Evolutionary conservation across 2,797 vertebrate genomes (phyloP), one percentile per base, ranked within the genome.

Genomic region (Schizopygopsis malacanthus): DNA sequence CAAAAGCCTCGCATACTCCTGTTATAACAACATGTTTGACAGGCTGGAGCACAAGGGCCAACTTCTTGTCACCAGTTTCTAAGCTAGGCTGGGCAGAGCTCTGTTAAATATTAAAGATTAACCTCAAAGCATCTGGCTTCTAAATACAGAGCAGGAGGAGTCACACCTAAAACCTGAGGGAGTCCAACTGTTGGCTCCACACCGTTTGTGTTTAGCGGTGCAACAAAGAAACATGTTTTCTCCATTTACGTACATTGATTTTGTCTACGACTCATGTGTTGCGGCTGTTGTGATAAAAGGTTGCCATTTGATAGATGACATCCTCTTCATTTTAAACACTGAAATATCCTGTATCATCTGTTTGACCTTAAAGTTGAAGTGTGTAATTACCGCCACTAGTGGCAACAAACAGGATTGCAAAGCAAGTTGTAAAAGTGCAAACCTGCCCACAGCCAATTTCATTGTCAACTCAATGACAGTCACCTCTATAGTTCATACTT

Each of bases 191-290:
- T 92, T 94, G 93, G 93, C 92, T 91, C 92, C 89, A 93, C 93
- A 93, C 92, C 88, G 91, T 91, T 88, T 85, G 18, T 88, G 89
- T 89, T 87, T 89, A 92, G 85, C 73, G 52, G 89, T 43, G 77
- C 79, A 91, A 93, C 91, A 92, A 92, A 88, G 89, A 47, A 84
- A 96, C 95, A 95, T 88, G 93, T 91, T 93, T 96, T 94, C 88
- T 95, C 94, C 95, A 95, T 96, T 96, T 95, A 91, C 92, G 91
- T 91, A 85, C 90, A 95, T 94, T 93, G 94, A 95, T 95, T 94
- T 93, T 91, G 89, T 91, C 91, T 78, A 76, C 59, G 91, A 95
- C 92, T 93, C 89, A 90, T 94, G 93, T 95, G 93, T 90, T 86
- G 89, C 85, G 88, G 91, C 91, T 93, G 94, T 93, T 93, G 92